Conservation (phyloP, 2,888 invertebrate species). For the Cephalotes varians region DNA sequence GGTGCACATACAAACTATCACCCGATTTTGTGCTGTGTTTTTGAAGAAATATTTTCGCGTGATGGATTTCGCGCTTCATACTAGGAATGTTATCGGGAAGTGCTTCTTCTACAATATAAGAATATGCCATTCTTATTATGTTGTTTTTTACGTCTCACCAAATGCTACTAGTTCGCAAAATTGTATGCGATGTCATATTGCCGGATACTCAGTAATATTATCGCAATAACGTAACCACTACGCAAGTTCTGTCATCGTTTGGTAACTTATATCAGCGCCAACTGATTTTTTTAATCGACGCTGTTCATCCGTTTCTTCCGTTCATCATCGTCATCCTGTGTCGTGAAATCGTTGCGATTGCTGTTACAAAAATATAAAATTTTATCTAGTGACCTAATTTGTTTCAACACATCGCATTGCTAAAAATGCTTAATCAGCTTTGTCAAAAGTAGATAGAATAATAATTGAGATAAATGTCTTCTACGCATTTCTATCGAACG, state of each 20-base stretch:
- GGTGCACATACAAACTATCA: slow-evolving; percentile 87
- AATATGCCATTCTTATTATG: slow-evolving; percentile 74
- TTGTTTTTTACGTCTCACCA: slow-evolving; percentile 35
- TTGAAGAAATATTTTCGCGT: slow-evolving; percentile 89
- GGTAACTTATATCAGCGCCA: slow-evolving; percentile 46
- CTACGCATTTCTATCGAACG: slow-evolving; percentile 33
- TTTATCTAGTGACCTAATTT: slow-evolving; percentile 79
- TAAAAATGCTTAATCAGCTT: slow-evolving; percentile 68
- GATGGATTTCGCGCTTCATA: slow-evolving; percentile 87
- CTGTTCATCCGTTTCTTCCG: slow-evolving; percentile 61
- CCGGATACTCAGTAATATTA: slow-evolving; percentile 40
- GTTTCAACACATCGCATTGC: slow-evolving; percentile 69
- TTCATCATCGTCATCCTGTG: slow-evolving; percentile 42
- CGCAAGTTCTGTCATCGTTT: slow-evolving; percentile 57
- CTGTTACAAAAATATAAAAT: slow-evolving; percentile 63
- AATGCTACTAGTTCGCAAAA: slow-evolving; percentile 18
- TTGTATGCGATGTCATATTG: slow-evolving; percentile 25
- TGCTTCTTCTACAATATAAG: slow-evolving; percentile 76
- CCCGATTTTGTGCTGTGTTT: slow-evolving; percentile 88
- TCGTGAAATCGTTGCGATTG: slow-evolving; percentile 32
- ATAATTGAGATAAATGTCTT: slow-evolving; percentile 60
- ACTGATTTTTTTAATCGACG: slow-evolving; percentile 57
- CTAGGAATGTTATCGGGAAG: slow-evolving; percentile 75
- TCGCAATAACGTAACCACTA: slow-evolving; percentile 56
- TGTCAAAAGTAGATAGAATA: slow-evolving; percentile 69